A percentile compares a stretch with the other conserved stretches of the same genome.
These are phyloP conservation scores for Antennarius striatus DNA, from an alignment of 2,113 vertebrate genomes.

Conservation along the genomic window DNA sequence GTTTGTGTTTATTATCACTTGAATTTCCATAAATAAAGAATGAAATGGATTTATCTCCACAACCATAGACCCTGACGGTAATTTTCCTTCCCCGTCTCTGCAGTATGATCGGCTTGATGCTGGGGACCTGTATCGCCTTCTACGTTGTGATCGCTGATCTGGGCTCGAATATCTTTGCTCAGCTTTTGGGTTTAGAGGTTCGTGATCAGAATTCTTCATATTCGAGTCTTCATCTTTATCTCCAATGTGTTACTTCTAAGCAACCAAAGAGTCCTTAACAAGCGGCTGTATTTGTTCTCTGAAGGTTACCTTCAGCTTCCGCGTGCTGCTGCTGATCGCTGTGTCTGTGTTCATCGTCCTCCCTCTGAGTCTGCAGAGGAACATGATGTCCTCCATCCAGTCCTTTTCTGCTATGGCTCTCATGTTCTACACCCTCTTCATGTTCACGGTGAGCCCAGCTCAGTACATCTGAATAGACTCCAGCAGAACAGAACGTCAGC, in stretches of 20 bases:
- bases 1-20: not conserved
- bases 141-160: constrained; percentile 97
- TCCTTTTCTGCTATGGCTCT: constrained; percentile 99
- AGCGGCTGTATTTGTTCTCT: not conserved
- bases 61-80: not conserved
- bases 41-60: not conserved
- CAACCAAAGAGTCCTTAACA: not conserved
- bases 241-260: too few species aligned
- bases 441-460: constrained; percentile 91
- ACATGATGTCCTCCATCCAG: constrained; percentile 98
- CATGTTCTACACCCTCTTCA: constrained; percentile 94
- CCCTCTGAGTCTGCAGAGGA: constrained; percentile 95
- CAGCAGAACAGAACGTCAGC: not conserved
- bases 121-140: constrained; percentile 97
- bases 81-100: not conserved
- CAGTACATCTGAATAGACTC: not conserved
- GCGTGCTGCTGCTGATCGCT: constrained; percentile 84
- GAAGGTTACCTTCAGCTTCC: constrained; percentile 87
- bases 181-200: constrained; percentile 90
- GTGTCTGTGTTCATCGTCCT: constrained; percentile 94
- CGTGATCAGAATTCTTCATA: constrained; percentile 9
- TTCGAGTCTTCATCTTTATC: not conserved
- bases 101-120: constrained; percentile 97
- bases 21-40: not conserved
- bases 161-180: constrained; percentile 94